Evolutionary conservation across 2,113 vertebrate genomes (phyloP), one percentile per base, ranked within the genome.

Genomic region (Pelecanoides urinatrix): DNA sequence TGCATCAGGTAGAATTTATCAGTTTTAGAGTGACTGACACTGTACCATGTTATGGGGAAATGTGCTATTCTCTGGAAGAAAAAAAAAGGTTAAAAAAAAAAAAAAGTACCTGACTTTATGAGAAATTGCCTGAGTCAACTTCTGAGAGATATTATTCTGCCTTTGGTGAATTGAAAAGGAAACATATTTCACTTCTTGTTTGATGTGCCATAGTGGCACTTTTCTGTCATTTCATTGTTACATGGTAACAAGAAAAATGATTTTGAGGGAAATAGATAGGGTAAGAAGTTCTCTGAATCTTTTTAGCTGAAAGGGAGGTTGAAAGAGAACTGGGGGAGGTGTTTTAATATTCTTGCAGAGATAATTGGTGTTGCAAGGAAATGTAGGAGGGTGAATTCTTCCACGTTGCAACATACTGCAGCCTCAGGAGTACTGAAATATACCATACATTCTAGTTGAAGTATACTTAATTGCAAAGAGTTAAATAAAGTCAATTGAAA

Each of bases 301-400:
- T 81, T 77, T 92, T 49, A 61, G 9, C 30, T 72, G 53, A 56
- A 85, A 75, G 15, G 21, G 34, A 87, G 17, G 10, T 75, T 67
- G 56, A 81, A 63, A 81, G 72, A 65, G 26, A 53, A 19, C 47
- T 23, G 62, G 36, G 32, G 73, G 77, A 92, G 34, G 40, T 65
- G 7, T 65, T 82, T 49, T 79, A 85, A 62, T 92, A 70, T 76
- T 76, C 29, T 70, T 82, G 21, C 36, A 83, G 74, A 92, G 85
- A 65, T 91, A 85, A 90, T 70, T 92, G 58, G 65, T 76, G 45
- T 65, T 80, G 53, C 36, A 76, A 82, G 53, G 25, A 79, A 79
- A 42, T 19, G 71, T 78, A 42, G 81, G 81, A 94, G 71, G 53
- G n/a, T 83, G 71, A 90, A 52, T 66, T 90, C 66, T 93, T 96